A percentile compares a stretch with the other conserved stretches of the same genome.
Evolutionary conservation across 1,140 invertebrate species (phyloP).

Genomic region (Bombyx mori): DNA sequence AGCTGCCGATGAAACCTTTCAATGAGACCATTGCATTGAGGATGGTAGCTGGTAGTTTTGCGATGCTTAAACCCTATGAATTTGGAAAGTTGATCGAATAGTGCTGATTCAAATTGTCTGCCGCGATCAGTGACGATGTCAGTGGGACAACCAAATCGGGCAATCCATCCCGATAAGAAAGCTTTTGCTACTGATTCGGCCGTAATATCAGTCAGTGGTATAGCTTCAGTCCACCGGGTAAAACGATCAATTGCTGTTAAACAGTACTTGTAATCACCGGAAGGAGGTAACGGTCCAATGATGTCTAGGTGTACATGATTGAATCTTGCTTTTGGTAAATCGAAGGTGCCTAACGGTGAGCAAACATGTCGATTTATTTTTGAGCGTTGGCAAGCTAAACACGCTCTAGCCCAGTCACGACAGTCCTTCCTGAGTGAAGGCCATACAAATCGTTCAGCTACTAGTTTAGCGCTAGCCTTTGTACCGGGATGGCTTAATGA

Average conservation of each 20-base stretch:
- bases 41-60: slow-evolving; percentile 19
- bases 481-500: slow-evolving; percentile 1
- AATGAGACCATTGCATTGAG: slow-evolving; percentile 3
- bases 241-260: no score
- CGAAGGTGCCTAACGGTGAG: neutral
- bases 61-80: no score
- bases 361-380: slow-evolving; percentile 1
- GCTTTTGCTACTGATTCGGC: no score
- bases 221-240: no score
- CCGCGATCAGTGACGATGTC: no score
- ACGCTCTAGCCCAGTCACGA: slow-evolving; percentile 1
- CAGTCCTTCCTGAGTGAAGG: slow-evolving; percentile 1
- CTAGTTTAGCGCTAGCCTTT: neutral
- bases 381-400: neutral
- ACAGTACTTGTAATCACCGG: no score
- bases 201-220: no score
- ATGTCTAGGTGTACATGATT: neutral
- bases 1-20: slow-evolving; percentile 4
- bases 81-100: no score
- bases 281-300: slow-evolving; percentile 23
- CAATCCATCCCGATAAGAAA: no score
- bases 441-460: slow-evolving; percentile 2
- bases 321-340: neutral
- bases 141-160: no score
- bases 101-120: no score